Conservation (phyloP, 53 echinoderm and acorn worm genomes). For the Stichopus horrens region DNA sequence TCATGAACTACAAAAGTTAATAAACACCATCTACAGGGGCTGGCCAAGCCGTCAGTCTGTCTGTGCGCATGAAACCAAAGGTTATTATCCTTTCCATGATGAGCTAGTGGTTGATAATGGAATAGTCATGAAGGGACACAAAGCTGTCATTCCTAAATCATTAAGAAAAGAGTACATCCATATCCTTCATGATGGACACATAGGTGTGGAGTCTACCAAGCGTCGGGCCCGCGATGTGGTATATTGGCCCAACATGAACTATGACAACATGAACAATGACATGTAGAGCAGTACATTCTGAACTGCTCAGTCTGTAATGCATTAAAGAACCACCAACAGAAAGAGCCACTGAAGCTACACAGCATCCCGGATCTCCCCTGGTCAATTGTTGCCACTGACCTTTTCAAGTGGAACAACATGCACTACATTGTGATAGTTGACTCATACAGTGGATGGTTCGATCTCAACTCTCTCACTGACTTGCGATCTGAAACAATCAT, state of each 20-base stretch:
- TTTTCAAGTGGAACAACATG: constrained; percentile 60
- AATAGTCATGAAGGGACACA: not conserved
- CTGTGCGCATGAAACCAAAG: too few species aligned
- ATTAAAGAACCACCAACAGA: constrained; percentile 45
- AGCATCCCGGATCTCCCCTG: constrained; percentile 41
- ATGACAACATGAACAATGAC: constrained; percentile 55
- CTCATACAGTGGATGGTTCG: constrained; percentile 61
- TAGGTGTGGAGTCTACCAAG: constrained; percentile 52
- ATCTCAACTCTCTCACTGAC: constrained; percentile 36
- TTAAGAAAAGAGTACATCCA: constrained; percentile 40
- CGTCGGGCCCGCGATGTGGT: constrained; percentile 46
- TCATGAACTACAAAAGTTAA: too few species aligned
- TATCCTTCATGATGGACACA: constrained; percentile 57
- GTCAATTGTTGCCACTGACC: constrained; percentile 50
- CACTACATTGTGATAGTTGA: constrained; percentile 53
- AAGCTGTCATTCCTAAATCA: constrained; percentile 43
- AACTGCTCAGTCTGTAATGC: constrained; percentile 33
- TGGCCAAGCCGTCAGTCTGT: too few species aligned
- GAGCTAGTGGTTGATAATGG: too few species aligned
- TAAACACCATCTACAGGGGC: too few species aligned
- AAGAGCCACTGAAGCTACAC: constrained; percentile 43
- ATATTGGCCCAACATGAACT: constrained; percentile 66
- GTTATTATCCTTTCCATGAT: too few species aligned
- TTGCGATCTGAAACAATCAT: constrained; percentile 24
- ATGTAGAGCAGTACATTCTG: constrained; percentile 35